These are phyloP conservation scores for Cherax destructor DNA, from an alignment of 1,140 invertebrate species.

Conservation along the genomic window DNA sequence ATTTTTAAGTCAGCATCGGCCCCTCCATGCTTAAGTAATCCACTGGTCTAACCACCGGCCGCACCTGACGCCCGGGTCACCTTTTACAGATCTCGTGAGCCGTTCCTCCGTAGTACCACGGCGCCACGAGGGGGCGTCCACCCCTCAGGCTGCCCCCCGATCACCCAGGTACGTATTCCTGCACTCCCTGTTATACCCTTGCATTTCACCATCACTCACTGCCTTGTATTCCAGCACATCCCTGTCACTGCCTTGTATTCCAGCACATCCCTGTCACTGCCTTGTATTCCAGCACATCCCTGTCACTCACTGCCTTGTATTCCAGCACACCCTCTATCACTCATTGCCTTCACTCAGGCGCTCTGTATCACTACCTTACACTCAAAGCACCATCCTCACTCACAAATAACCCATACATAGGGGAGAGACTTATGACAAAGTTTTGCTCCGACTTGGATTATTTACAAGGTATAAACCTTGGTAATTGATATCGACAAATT, in stretches of 20 bases:
- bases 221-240: neutral
- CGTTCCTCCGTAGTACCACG: constrained; percentile 38
- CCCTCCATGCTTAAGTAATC: neutral
- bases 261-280: neutral
- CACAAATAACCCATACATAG: too few relatives aligned
- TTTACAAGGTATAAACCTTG: too few relatives aligned
- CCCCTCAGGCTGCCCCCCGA: constrained; percentile 60
- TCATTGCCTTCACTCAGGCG: too few relatives aligned
- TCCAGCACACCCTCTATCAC: neutral
- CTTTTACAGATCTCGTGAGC: constrained; percentile 60
- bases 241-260: neutral
- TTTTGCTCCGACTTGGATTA: too few relatives aligned
- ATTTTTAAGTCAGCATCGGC: constrained; percentile 14
- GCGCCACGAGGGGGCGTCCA: constrained; percentile 50
- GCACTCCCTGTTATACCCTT: neutral
- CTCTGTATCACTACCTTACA: too few relatives aligned
- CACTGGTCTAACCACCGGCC: constrained; percentile 29
- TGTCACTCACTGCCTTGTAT: neutral
- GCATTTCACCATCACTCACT: neutral
- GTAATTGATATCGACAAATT: too few relatives aligned
- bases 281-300: constrained; percentile 11
- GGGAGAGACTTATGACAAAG: too few relatives aligned
- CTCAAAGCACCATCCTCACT: too few relatives aligned
- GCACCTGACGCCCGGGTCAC: constrained; percentile 42
- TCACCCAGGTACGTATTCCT: constrained; percentile 60